phyloP scores from a whole-genome alignment of 2,113 vertebrate species.

The Butorides virescens region DNA sequence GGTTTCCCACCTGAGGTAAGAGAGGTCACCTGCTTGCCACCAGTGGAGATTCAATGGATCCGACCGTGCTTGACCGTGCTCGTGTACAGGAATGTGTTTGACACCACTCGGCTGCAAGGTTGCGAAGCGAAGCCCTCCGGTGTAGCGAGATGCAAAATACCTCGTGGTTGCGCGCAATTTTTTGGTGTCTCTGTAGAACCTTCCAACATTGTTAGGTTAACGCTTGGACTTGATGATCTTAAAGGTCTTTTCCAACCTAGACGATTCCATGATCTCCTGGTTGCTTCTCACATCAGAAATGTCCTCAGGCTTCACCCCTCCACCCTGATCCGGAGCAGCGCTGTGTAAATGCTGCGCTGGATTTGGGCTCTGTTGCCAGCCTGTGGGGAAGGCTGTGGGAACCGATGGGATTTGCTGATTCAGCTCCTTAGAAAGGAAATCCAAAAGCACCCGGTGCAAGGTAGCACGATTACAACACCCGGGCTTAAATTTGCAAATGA shows the following conservation, averaged over 20 bases:
- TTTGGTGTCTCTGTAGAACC: background rate
- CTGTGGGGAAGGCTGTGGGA: background rate
- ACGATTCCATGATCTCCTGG: background rate
- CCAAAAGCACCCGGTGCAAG: background rate
- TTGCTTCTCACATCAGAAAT: background rate
- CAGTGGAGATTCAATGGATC: fast-evolving
- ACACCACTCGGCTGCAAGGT: background rate
- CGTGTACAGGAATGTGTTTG: background rate
- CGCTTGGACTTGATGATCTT: too few relatives aligned
- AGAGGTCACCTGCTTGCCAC: slow-evolving; percentile 16
- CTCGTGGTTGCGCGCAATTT: background rate
- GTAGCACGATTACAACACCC: background rate
- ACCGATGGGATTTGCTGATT: background rate
- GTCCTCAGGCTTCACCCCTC: background rate
- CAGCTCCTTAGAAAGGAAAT: background rate
- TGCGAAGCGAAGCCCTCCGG: background rate
- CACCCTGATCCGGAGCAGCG: background rate
- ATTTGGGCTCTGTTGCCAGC: background rate
- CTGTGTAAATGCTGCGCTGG: background rate
- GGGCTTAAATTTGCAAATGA: background rate
- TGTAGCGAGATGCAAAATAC: background rate
- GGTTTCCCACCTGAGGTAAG: background rate
- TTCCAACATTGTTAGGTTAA: background rate
- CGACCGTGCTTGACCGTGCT: background rate
- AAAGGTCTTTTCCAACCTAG: too few relatives aligned